Evolutionary conservation across 2,113 vertebrate species (phyloP).

Genomic region (human): DNA sequence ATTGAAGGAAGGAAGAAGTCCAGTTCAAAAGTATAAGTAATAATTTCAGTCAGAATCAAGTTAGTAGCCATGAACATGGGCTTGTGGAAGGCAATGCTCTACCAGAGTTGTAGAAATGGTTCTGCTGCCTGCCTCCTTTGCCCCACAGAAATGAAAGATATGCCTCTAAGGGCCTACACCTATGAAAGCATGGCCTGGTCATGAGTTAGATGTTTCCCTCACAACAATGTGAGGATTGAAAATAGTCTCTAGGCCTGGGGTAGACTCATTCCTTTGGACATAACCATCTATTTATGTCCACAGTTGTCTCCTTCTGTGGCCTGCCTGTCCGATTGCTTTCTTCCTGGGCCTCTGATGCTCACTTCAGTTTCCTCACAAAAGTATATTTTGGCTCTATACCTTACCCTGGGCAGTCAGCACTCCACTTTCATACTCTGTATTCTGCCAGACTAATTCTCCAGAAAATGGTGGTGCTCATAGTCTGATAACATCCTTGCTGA

Average conservation of each 20-base stretch:
- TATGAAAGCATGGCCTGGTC: neutral
- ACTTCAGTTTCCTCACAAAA: neutral
- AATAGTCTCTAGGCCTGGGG: neutral
- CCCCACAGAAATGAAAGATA: neutral
- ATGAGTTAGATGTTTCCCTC: neutral
- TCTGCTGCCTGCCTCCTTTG: neutral
- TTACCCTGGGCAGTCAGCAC: accelerated
- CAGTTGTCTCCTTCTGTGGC: neutral
- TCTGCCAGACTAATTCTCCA: neutral
- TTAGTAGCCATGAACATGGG: neutral
- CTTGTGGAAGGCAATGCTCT: neutral
- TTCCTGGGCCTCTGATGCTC: neutral
- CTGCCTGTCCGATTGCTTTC: neutral
- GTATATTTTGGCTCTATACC: accelerated
- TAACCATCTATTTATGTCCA: neutral
- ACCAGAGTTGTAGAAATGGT: neutral
- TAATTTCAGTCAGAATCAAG: neutral
- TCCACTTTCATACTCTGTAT: neutral
- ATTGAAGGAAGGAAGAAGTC: neutral
- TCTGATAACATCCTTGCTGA: neutral
- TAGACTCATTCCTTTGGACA: neutral
- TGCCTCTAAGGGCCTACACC: neutral
- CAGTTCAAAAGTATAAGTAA: neutral
- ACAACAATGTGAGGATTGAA: neutral
- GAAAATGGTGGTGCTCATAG: neutral